Conservation (phyloP, 1,140 invertebrate genomes). For the Eriocheir sinensis region DNA sequence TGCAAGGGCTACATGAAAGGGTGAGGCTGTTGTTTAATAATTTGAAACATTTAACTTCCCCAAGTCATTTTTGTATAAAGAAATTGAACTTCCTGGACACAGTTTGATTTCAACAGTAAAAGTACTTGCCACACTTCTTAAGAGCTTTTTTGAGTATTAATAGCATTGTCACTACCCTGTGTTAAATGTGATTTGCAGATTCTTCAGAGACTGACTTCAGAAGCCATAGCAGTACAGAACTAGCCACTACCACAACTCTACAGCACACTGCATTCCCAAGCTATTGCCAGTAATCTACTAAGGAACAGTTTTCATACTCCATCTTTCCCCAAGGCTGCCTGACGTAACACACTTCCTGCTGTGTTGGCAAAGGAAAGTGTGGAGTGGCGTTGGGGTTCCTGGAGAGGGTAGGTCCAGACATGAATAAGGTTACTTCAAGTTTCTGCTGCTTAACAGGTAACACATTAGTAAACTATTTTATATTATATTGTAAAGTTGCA, state of each 20-base stretch:
- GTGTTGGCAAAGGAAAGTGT: conserved; percentile 72
- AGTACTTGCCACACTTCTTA: conserved; percentile 21
- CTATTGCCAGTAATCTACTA: conserved; percentile 41
- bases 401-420: conserved; percentile 52
- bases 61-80: too few species aligned
- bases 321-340: conserved; percentile 68
- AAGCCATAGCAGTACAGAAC: conserved; percentile 36
- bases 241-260: conserved; percentile 42
- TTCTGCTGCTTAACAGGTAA: not conserved
- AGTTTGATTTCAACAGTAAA: too few species aligned
- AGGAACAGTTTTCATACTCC: conserved; percentile 64
- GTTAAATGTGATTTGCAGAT: not conserved
- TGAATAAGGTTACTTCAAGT: not conserved
- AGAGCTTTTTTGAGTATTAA: not conserved
- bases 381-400: conserved; percentile 66
- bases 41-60: too few species aligned
- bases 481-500: not conserved
- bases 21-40: too few species aligned
- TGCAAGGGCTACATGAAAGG: too few species aligned
- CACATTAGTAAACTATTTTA: not conserved
- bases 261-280: conserved; percentile 39
- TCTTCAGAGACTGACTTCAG: not conserved
- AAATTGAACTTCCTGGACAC: too few species aligned
- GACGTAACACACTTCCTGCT: conserved; percentile 71
- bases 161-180: conserved; percentile 28